Evolutionary conservation across 2,797 vertebrate genomes (phyloP).

Genomic region (Parambassis ranga): DNA sequence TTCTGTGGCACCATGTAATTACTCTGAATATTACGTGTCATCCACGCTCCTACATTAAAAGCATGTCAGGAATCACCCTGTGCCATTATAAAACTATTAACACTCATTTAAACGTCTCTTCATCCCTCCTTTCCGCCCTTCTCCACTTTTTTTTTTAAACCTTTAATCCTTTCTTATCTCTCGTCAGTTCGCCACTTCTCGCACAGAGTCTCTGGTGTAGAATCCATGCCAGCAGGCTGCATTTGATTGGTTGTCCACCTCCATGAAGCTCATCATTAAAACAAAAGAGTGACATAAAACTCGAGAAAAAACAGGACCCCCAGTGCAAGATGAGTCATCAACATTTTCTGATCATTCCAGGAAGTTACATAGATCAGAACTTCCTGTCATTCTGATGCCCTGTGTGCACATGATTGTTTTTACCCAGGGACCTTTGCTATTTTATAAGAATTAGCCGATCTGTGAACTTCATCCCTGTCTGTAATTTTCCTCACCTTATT

Average conservation of each 20-base stretch:
- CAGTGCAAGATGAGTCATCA: too few species aligned
- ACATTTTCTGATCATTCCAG: too few species aligned
- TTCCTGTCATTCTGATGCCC: too few species aligned
- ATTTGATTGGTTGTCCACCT: neutral
- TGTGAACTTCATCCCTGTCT: too few species aligned
- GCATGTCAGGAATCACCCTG: conserved; percentile 66
- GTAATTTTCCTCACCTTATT: too few species aligned
- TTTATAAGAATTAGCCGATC: too few species aligned
- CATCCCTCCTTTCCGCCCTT: conserved; percentile 33
- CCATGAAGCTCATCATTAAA: too few species aligned
- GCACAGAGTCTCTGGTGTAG: conserved; percentile 8
- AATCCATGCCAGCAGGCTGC: conserved; percentile 5
- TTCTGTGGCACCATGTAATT: conserved; percentile 73
- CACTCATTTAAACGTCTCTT: conserved; percentile 58
- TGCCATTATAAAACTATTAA: conserved; percentile 75
- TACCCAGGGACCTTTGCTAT: too few species aligned
- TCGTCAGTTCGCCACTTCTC: conserved; percentile 36
- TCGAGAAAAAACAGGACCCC: too few species aligned
- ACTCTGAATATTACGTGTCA: conserved; percentile 73
- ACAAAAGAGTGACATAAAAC: too few species aligned
- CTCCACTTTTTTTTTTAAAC: conserved; percentile 37
- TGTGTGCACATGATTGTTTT: too few species aligned
- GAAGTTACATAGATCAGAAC: too few species aligned
- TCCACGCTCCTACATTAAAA: conserved; percentile 54
- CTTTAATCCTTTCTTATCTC: conserved; percentile 61